A percentile compares a stretch with the other conserved stretches of the same genome.
These are phyloP conservation scores for Lithophane leautieri DNA, from an alignment of 2,888 invertebrate genomes.

Conservation along the genomic window DNA sequence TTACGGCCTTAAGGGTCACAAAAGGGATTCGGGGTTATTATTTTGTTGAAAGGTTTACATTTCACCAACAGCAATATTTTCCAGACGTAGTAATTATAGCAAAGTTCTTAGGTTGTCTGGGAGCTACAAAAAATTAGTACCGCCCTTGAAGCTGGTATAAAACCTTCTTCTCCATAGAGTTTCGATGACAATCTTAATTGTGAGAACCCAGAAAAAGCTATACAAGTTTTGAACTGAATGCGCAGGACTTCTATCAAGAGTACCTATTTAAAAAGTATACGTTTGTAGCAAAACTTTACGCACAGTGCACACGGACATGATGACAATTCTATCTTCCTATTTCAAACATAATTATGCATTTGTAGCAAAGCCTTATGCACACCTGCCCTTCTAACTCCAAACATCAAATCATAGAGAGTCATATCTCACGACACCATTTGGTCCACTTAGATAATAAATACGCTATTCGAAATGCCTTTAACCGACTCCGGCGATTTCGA, in stretches of 20 bases:
- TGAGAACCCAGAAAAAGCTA: too few species aligned
- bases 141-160: too few species aligned
- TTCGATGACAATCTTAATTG: too few species aligned
- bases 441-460: conserved; percentile 63
- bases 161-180: too few species aligned
- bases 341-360: neutral
- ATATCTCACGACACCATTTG: conserved; percentile 53
- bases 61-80: neutral
- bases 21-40: neutral
- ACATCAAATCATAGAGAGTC: conserved; percentile 36
- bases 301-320: too few species aligned
- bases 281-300: too few species aligned
- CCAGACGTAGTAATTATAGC: neutral
- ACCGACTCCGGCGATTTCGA: conserved; percentile 62
- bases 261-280: too few species aligned
- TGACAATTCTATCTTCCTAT: too few species aligned
- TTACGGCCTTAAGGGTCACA: neutral
- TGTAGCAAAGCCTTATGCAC: neutral
- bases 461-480: conserved; percentile 60
- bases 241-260: too few species aligned
- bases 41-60: neutral
- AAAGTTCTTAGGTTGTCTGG: neutral
- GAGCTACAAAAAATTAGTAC: neutral
- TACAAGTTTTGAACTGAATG: too few species aligned
- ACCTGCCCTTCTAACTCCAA: neutral